Evolutionary conservation across 2,797 vertebrate species (phyloP).

Genomic region (Oryzias dopingdopingensis): DNA sequence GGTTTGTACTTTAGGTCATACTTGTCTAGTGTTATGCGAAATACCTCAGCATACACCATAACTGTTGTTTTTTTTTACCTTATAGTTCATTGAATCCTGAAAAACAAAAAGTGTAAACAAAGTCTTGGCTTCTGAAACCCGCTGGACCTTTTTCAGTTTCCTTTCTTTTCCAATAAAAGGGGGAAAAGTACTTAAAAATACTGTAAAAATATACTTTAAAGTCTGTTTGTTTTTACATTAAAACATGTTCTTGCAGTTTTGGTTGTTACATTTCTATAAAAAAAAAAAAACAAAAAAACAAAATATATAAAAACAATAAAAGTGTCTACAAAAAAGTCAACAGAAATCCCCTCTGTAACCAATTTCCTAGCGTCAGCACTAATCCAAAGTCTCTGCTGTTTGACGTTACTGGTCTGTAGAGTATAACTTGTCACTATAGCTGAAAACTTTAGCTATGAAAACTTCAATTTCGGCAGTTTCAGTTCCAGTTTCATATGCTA

Average conservation of each 20-base stretch:
- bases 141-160: conserved; percentile 26
- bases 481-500: conserved; percentile 54
- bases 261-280: conserved; percentile 23
- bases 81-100: conserved; percentile 26
- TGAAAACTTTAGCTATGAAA: conserved; percentile 35
- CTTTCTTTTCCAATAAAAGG: conserved; percentile 36
- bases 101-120: conserved; percentile 39
- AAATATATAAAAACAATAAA: conserved; percentile 18
- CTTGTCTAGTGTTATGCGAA: conserved; percentile 28
- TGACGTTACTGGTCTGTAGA: conserved; percentile 58
- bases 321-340: conserved; percentile 37
- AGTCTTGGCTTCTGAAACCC: conserved; percentile 47
- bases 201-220: conserved; percentile 64
- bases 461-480: conserved; percentile 58
- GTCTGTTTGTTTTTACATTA: conserved; percentile 57
- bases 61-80: conserved; percentile 13
- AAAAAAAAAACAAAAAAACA: conserved; percentile 23
- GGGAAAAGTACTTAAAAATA: conserved; percentile 51
- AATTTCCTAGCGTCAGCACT: conserved; percentile 69
- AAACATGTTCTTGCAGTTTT: conserved; percentile 37
- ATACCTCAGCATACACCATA: conserved; percentile 13
- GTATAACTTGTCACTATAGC: conserved; percentile 62
- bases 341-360: conserved; percentile 51
- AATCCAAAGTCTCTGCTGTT: conserved; percentile 52
- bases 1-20: conserved; percentile 65